Conservation (phyloP, 1,140 invertebrate genomes). For the Olivierus martensii region DNA sequence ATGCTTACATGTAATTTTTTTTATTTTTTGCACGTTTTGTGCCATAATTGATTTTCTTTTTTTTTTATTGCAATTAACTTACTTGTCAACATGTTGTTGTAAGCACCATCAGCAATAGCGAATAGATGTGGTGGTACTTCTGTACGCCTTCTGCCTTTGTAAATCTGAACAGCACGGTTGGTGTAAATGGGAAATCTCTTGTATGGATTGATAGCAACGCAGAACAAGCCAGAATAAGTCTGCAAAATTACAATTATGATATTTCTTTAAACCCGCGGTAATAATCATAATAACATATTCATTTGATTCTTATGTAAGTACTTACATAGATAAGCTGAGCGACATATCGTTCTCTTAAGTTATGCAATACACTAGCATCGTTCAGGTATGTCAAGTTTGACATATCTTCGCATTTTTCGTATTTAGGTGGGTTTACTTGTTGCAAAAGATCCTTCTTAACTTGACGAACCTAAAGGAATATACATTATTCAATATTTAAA, state of each 20-base stretch:
- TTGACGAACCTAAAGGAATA: constrained; percentile 36
- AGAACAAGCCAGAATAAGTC: constrained; percentile 99
- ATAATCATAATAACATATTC: too few relatives aligned
- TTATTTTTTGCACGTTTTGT: too few relatives aligned
- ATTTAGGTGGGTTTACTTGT: constrained; percentile 97
- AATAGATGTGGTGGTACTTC: constrained; percentile 99
- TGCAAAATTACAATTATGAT: constrained; percentile 30
- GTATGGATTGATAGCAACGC: constrained; percentile 99
- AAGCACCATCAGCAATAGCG: constrained; percentile 98
- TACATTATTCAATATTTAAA: too few relatives aligned
- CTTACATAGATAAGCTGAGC: constrained; percentile 95
- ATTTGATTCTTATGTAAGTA: too few relatives aligned
- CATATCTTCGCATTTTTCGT: constrained; percentile 98
- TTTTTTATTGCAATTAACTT: constrained; percentile 26
- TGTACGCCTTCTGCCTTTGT: constrained; percentile 96
- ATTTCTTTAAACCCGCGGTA: too few relatives aligned
- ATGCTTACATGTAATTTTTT: too few relatives aligned
- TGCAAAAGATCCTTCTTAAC: constrained; percentile 79
- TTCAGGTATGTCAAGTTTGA: constrained; percentile 96
- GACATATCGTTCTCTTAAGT: constrained; percentile 90
- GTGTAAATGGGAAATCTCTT: constrained; percentile 99
- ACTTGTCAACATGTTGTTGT: constrained; percentile 99
- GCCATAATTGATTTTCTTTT: too few relatives aligned
- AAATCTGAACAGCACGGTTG: constrained; percentile 83
- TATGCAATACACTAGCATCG: constrained; percentile 92